phyloP scores from a whole-genome alignment of 2,113 vertebrate genomes.

The Hydrolagus affinis region DNA sequence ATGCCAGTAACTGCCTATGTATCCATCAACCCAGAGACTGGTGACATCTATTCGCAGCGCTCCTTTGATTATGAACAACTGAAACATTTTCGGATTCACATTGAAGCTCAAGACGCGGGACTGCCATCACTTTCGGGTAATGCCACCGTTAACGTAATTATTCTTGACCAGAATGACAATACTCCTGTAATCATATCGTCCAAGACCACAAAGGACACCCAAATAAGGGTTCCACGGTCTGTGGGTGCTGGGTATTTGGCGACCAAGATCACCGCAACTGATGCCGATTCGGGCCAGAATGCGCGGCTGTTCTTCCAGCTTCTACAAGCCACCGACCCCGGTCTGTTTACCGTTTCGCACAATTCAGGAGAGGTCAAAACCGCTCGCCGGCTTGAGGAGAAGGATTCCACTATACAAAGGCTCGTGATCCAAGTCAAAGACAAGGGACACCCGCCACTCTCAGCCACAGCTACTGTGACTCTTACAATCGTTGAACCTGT shows the following conservation, averaged over 20 bases:
- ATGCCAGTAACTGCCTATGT: background rate
- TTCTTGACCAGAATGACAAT: conserved; percentile 31
- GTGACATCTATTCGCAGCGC: background rate
- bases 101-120: conserved; percentile 13
- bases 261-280: conserved; percentile 42
- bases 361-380: conserved; percentile 46
- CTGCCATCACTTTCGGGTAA: background rate
- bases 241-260: conserved; percentile 53
- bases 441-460: conserved; percentile 51
- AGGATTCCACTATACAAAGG: conserved; percentile 37
- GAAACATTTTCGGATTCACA: background rate
- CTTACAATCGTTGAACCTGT: conserved; percentile 40
- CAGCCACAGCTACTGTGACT: conserved; percentile 49
- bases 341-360: conserved; percentile 41
- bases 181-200: background rate
- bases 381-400: conserved; percentile 33
- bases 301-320: conserved; percentile 47
- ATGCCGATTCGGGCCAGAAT: conserved; percentile 36
- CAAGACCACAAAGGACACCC: background rate
- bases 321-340: conserved; percentile 36
- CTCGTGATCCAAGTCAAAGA: conserved; percentile 33
- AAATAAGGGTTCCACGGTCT: conserved; percentile 45
- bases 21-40: conserved; percentile 2
- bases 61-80: conserved; percentile 30
- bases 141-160: background rate